Conservation (phyloP, 1,140 invertebrate species). For the Cyphomyrmex costatus region DNA sequence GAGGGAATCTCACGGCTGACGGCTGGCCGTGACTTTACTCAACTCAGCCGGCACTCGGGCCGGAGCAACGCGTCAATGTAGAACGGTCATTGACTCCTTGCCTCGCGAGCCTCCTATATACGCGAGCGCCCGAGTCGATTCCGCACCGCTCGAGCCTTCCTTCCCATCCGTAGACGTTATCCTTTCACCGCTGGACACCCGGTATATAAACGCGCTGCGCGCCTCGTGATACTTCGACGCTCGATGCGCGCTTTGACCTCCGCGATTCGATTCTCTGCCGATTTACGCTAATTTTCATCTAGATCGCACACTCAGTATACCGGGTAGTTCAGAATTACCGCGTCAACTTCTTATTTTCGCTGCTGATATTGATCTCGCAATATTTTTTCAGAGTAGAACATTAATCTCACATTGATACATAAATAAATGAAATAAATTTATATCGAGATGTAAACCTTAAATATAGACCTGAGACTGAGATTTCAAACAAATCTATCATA, state of each 20-base stretch:
- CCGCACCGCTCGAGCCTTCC: constrained; percentile 62
- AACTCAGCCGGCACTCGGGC: constrained; percentile 84
- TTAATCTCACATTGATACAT: neutral
- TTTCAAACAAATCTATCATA: neutral
- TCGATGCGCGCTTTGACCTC: constrained; percentile 43
- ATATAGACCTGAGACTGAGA: neutral
- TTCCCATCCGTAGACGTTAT: constrained; percentile 53
- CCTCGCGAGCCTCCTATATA: constrained; percentile 75
- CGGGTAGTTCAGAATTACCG: neutral
- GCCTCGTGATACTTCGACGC: constrained; percentile 74
- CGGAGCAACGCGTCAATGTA: constrained; percentile 87
- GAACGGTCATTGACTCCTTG: constrained; percentile 86
- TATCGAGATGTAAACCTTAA: neutral
- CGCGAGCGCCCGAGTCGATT: constrained; percentile 63
- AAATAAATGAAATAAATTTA: neutral
- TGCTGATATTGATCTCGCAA: neutral
- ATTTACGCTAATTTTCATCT: constrained; percentile 32
- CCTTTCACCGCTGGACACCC: constrained; percentile 75
- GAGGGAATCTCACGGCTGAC: constrained; percentile 86
- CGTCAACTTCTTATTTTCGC: neutral
- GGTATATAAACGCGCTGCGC: constrained; percentile 74
- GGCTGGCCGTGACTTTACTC: constrained; percentile 86
- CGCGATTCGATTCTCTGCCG: constrained; percentile 39
- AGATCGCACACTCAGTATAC: neutral
- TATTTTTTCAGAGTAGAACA: neutral